Base-by-base conservation (phyloP, 2,113 vertebrate species). In the Festucalex cinctus region DNA sequence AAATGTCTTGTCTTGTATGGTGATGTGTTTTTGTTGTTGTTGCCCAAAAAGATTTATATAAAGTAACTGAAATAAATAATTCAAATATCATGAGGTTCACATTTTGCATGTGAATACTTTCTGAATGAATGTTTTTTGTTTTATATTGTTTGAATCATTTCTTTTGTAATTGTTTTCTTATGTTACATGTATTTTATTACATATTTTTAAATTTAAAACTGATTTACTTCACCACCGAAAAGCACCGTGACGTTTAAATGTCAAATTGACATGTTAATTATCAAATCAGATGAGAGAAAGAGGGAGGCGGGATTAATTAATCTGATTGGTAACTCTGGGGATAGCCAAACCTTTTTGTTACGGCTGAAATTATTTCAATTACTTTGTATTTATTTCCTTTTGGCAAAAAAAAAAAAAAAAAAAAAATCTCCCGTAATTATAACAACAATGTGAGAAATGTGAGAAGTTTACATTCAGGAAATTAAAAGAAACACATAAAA, bases 391-490 rank as follows among this genome's bases (percentile, higher is more conserved):
- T 17, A 32, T 19, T 32, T 16, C 2, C 16, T 57, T 32, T 57
- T 17, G 22, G 26, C 14, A 26, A 54, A 53, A 6, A 2, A 22
- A 51, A 49, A 49, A 9, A 49, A 19, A 44, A 44, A 3, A n/a
- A 6, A 43, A 26, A n/a, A 53, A 22, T 19, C 13, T 57, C 6
- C 16, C 9, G 7, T 51, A 10, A 20, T 51, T 51, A 32, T 3
- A 17, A 57, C 48, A 51, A 51, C 54, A 57, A 8, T 14, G 26
- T 32, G 26, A 57, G 6, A 16, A 28, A 28, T 14, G 26, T 32
- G 26, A 57, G 6, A 16, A 28, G 17, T 16, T 16, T 28, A 87
- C 86, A 85, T 86, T 87, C 78, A 82, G 70, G 71, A 68, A 75
- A 66, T 71, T 1, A 26, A 53, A 63, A 57, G 48, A 3, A 0